phyloP scores from a whole-genome alignment of 37 sponge, comb jelly and placozoan species.

The Aplysina aerophoba region DNA sequence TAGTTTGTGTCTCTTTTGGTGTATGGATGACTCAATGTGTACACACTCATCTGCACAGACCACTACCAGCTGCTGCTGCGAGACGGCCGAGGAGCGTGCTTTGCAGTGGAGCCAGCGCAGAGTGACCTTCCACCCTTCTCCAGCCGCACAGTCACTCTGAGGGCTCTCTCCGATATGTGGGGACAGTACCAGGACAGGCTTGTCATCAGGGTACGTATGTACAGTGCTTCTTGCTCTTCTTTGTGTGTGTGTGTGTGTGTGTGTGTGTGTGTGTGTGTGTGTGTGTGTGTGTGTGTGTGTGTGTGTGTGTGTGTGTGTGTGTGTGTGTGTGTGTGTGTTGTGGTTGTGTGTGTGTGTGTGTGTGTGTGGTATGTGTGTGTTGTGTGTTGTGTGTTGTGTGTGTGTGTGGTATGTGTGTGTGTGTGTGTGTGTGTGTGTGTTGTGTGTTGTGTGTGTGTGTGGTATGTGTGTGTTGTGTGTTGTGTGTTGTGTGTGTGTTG shows the following conservation, averaged over 20 bases:
- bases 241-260: slow-evolving; percentile 26
- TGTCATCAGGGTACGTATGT: slow-evolving; percentile 2
- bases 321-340: no score
- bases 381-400: no score
- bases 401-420: no score
- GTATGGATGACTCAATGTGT: no score
- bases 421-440: no score
- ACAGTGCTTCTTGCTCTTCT: neutral
- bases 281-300: neutral
- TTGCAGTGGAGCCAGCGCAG: slow-evolving; percentile 58
- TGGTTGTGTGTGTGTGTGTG: no score
- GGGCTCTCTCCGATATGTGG: slow-evolving; percentile 86
- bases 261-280: slow-evolving; percentile 2
- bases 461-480: no score
- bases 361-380: no score
- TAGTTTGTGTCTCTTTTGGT: no score
- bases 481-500: no score
- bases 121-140: slow-evolving; percentile 54
- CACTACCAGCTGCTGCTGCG: slow-evolving; percentile 37
- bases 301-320: neutral
- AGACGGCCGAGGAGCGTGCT: slow-evolving; percentile 75
- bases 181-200: slow-evolving; percentile 80
- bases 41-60: neutral
- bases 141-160: slow-evolving; percentile 54
- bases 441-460: no score